phyloP scores from a whole-genome alignment of 2,888 invertebrate species.

The Tanytarsus gracilentus region DNA sequence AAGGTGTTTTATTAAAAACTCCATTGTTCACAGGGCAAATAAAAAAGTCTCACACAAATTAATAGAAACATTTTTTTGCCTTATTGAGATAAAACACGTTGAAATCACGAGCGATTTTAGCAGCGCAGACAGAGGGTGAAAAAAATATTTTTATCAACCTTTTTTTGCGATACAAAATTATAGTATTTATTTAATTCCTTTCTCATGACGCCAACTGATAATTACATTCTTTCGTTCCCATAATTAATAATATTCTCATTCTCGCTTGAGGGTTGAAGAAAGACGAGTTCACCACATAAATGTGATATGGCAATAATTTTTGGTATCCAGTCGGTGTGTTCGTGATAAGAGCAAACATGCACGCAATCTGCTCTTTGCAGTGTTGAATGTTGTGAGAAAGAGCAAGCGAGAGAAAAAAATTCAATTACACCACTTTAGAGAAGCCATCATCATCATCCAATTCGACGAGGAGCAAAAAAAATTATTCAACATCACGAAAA shows the following conservation, averaged over 20 bases:
- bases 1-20: too few species aligned
- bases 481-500: constrained; percentile 24
- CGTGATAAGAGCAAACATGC: constrained; percentile 24
- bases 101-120: too few species aligned
- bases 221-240: constrained; percentile 9
- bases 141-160: too few species aligned
- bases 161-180: too few species aligned
- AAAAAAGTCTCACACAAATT: too few species aligned
- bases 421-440: neutral
- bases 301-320: constrained; percentile 9
- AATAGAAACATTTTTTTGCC: too few species aligned
- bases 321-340: neutral
- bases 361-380: constrained; percentile 8
- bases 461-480: constrained; percentile 1
- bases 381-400: neutral
- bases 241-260: constrained; percentile 13
- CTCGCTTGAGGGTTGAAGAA: neutral
- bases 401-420: neutral
- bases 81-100: too few species aligned
- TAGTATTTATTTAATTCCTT: neutral
- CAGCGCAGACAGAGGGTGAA: too few species aligned
- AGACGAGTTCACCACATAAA: neutral
- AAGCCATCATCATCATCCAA: neutral
- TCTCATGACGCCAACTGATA: constrained; percentile 18
- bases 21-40: too few species aligned